Evolutionary conservation across 2,797 vertebrate genomes (phyloP).

Genomic region (Lycodopsis pacificus): DNA sequence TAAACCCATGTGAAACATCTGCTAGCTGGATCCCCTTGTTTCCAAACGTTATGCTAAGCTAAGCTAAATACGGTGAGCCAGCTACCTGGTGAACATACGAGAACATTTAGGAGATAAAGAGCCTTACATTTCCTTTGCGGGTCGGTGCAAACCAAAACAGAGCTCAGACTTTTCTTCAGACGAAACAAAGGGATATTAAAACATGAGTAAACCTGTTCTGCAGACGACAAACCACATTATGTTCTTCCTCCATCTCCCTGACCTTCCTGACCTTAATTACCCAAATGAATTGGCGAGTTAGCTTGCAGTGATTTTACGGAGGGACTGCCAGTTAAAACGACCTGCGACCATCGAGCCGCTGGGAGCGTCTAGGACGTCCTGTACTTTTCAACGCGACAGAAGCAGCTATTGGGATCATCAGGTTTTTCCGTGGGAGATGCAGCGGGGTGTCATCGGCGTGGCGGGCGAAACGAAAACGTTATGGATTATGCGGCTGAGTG

Average conservation of each 20-base stretch:
- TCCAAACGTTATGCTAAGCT: background rate
- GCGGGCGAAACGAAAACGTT: constrained; percentile 59
- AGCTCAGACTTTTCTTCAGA: background rate
- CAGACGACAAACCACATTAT: background rate
- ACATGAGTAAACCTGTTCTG: background rate
- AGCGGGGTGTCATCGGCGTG: constrained; percentile 65
- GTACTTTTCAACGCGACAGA: constrained; percentile 17
- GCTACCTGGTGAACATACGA: background rate
- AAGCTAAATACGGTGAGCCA: background rate
- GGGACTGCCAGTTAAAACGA: background rate
- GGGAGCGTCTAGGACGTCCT: constrained; percentile 30
- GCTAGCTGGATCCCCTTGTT: background rate
- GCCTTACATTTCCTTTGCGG: background rate
- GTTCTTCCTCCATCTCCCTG: background rate
- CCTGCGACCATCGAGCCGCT: background rate
- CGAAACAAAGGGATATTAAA: too few species aligned
- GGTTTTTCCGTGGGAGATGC: constrained; percentile 65
- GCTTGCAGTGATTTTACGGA: background rate
- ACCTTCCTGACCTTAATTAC: background rate
- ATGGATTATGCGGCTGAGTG: constrained; percentile 72
- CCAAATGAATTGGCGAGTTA: background rate
- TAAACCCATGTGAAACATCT: background rate
- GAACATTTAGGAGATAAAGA: constrained; percentile 3
- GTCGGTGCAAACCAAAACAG: background rate
- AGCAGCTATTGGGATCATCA: constrained; percentile 46